These are phyloP conservation scores for Timandra comae DNA, from an alignment of 2,888 invertebrate genomes.

Conservation along the genomic window DNA sequence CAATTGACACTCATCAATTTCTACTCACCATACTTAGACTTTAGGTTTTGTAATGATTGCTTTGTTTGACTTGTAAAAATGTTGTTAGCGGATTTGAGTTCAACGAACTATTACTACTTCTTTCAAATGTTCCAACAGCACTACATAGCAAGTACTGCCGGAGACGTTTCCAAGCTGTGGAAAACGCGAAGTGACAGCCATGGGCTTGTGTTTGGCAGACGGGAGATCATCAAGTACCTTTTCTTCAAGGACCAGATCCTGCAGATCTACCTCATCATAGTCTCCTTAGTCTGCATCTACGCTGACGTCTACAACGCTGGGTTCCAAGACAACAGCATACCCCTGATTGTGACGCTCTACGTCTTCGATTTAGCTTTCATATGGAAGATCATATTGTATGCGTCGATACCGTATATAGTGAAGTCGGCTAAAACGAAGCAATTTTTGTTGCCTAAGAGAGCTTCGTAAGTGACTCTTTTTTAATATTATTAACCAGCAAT, in stretches of 20 bases:
- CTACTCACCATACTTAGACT: too few relatives aligned
- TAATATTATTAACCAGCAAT: neutral
- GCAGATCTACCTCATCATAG: conserved; percentile 39
- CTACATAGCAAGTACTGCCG: too few relatives aligned
- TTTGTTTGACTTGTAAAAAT: too few relatives aligned
- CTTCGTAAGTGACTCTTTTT: conserved; percentile 29
- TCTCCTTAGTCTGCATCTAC: conserved; percentile 43
- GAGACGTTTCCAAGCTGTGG: too few relatives aligned
- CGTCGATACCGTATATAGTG: conserved; percentile 27
- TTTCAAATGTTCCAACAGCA: too few relatives aligned
- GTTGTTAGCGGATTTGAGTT: too few relatives aligned
- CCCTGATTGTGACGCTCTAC: conserved; percentile 37
- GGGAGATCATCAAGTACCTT: conserved; percentile 27
- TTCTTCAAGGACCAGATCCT: conserved; percentile 32
- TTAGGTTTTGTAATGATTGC: too few relatives aligned
- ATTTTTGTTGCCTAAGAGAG: conserved; percentile 26
- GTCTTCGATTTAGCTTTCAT: conserved; percentile 43
- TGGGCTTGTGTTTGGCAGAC: too few relatives aligned
- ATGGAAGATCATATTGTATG: conserved; percentile 43
- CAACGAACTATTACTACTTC: too few relatives aligned
- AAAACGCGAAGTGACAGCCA: too few relatives aligned
- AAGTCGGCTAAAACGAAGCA: conserved; percentile 22
- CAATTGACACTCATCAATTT: too few relatives aligned
- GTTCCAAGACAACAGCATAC: conserved; percentile 40
- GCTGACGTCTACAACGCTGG: conserved; percentile 53